Evolutionary conservation across 2,797 vertebrate genomes (phyloP).

Genomic region (Diceros bicornis): DNA sequence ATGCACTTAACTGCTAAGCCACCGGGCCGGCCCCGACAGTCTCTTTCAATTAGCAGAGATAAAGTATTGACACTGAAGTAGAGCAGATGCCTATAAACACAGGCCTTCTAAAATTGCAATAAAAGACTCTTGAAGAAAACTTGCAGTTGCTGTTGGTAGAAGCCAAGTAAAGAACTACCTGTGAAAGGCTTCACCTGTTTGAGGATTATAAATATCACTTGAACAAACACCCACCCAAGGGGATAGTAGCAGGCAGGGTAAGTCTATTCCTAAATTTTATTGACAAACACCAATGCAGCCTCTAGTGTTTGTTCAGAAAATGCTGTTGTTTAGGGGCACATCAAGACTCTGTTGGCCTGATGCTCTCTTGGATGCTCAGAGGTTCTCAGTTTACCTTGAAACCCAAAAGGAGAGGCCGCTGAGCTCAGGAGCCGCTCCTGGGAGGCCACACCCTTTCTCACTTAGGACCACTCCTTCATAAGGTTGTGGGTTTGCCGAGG

Average conservation of each 20-base stretch:
- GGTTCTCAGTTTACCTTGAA: not conserved
- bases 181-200: not conserved
- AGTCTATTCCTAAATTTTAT: not conserved
- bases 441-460: not conserved
- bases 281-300: not conserved
- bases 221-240: not conserved
- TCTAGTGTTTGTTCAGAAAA: not conserved
- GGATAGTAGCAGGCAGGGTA: not conserved
- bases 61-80: not conserved
- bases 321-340: not conserved
- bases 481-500: not conserved
- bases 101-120: slow-evolving; percentile 21
- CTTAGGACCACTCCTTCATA: not conserved
- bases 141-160: not conserved
- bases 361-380: not conserved
- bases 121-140: slow-evolving; percentile 28
- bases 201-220: not conserved
- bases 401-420: not conserved
- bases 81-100: not conserved
- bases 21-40: no score
- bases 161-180: not conserved
- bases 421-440: not conserved
- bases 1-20: no score
- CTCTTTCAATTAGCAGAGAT: slow-evolving; percentile 48
- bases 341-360: not conserved